Conservation (phyloP, 1,140 invertebrate species). For the Augochlora pura region DNA sequence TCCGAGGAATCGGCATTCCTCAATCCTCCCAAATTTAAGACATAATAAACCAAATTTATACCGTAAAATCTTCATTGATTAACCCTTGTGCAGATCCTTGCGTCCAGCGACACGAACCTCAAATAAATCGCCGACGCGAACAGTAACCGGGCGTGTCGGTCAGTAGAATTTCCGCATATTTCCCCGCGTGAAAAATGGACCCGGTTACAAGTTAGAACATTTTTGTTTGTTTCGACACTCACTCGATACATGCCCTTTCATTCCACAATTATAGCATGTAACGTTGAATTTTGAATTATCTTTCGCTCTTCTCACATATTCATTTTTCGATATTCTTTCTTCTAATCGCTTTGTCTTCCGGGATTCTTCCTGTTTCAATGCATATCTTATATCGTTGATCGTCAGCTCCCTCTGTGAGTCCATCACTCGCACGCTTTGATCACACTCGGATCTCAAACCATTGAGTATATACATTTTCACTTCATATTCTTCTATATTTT, state of each 20-base stretch:
- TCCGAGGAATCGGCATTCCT: no score
- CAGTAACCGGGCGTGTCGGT: no score
- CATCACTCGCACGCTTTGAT: slow-evolving; percentile 11
- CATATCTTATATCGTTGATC: slow-evolving; percentile 1
- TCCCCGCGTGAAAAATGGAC: no score
- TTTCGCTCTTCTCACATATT: not conserved
- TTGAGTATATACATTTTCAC: slow-evolving; percentile 26
- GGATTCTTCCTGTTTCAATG: slow-evolving; percentile 10
- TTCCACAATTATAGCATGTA: slow-evolving; percentile 12
- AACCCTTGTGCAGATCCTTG: no score
- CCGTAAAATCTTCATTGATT: no score
- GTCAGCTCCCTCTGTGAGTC: not conserved
- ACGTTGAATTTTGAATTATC: not conserved
- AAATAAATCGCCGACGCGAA: no score
- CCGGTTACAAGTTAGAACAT: slow-evolving; percentile 29
- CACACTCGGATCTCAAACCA: not conserved
- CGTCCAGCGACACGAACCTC: no score
- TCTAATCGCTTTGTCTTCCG: not conserved
- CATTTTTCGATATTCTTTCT: not conserved
- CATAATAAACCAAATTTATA: no score
- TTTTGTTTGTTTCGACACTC: not conserved
- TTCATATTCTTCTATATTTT: slow-evolving; percentile 3
- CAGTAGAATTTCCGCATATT: no score
- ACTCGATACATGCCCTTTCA: not conserved
- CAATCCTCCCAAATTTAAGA: no score